phyloP scores from a whole-genome alignment of 2,113 vertebrate species.

The Onychorhynchus coronatus region DNA sequence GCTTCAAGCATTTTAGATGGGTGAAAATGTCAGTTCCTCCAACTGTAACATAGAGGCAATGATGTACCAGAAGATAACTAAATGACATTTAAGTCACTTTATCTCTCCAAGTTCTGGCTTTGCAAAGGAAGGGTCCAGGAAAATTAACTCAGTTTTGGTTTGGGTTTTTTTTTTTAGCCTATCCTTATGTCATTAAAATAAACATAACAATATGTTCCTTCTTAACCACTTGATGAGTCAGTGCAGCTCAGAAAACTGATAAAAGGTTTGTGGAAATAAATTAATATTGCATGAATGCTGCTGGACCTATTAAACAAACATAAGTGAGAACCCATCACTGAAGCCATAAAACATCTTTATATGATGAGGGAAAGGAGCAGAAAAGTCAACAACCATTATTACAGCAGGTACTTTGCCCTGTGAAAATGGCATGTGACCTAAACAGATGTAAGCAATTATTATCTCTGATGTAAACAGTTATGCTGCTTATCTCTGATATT shows the following conservation, averaged over 20 bases:
- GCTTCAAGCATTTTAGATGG: not conserved
- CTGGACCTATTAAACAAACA: conserved; percentile 48
- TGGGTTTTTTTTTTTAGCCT: not conserved
- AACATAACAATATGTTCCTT: conserved; percentile 20
- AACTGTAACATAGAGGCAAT: not conserved
- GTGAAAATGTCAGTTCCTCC: not conserved
- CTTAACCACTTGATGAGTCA: conserved; percentile 55
- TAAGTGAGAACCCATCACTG: not conserved
- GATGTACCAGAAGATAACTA: not conserved
- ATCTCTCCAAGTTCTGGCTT: not conserved
- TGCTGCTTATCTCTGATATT: not conserved
- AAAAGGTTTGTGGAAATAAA: conserved; percentile 50
- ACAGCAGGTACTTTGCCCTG: not conserved
- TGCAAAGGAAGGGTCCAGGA: not conserved
- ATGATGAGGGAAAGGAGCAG: not conserved
- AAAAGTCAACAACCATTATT: conserved; percentile 24
- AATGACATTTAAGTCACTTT: not conserved
- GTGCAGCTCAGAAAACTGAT: conserved; percentile 42
- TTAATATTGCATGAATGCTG: conserved; percentile 54
- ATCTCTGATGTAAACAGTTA: not conserved
- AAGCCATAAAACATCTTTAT: conserved; percentile 6
- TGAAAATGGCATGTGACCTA: not conserved
- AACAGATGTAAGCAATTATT: not conserved
- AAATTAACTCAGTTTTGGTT: not conserved
- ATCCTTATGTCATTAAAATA: not conserved